Conservation (phyloP, 2,113 vertebrate species). For the Motacilla alba region DNA sequence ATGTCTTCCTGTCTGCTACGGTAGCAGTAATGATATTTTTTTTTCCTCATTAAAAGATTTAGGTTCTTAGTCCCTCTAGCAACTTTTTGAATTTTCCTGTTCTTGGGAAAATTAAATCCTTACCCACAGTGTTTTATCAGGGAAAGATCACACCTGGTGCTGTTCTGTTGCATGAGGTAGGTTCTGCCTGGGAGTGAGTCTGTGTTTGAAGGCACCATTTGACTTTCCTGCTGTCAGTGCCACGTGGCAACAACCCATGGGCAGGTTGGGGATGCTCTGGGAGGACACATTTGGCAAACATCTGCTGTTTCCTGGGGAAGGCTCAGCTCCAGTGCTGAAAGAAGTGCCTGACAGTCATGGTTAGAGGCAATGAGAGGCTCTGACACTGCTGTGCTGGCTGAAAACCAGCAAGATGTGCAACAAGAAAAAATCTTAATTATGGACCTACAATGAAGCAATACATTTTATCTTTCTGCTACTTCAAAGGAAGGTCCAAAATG, state of each 20-base stretch:
- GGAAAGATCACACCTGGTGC: not conserved
- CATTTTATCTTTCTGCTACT: not conserved
- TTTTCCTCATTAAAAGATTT: constrained; percentile 38
- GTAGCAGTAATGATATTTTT: constrained; percentile 4
- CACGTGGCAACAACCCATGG: not conserved
- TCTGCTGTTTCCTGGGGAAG: not conserved
- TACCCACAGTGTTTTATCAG: not conserved
- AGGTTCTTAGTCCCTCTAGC: not conserved
- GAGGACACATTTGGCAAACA: not conserved
- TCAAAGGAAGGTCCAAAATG: not conserved
- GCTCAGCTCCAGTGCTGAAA: not conserved
- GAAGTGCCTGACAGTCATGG: not conserved
- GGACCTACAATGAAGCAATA: not conserved
- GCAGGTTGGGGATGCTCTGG: not conserved
- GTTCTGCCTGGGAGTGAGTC: not conserved
- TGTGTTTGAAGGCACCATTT: not conserved
- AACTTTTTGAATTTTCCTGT: not conserved
- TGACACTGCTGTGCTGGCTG: not conserved
- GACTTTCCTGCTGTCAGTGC: not conserved
- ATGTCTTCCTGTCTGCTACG: not conserved
- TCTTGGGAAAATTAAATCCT: constrained; percentile 15
- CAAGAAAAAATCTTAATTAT: not conserved
- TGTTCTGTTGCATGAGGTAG: fast-evolving
- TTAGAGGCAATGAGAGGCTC: not conserved
- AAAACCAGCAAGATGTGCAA: not conserved